These are phyloP conservation scores for Grallaria varia DNA, from an alignment of 2,113 vertebrate genomes.

Conservation along the genomic window DNA sequence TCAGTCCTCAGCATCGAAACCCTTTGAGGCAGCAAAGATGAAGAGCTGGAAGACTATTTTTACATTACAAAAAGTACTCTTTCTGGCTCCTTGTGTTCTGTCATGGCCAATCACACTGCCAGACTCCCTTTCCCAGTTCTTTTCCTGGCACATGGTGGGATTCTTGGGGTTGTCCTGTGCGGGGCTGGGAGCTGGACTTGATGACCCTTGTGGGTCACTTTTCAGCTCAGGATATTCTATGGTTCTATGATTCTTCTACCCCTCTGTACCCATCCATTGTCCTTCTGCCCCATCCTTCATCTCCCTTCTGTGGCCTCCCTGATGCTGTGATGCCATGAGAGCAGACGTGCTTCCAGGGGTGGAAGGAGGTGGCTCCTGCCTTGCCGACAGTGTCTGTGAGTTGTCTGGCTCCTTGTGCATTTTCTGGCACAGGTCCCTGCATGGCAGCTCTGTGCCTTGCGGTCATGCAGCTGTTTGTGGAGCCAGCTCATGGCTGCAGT, in stretches of 20 bases:
- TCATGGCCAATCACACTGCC: background rate
- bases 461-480: background rate
- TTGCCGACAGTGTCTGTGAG: fast-evolving
- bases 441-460: fast-evolving
- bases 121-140: background rate
- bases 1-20: background rate
- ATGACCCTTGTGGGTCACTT: background rate
- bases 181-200: background rate
- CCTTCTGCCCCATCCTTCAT: background rate
- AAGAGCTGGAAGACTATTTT: background rate
- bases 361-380: background rate
- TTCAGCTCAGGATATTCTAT: background rate
- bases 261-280: background rate
- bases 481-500: background rate
- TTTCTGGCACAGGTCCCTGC: background rate
- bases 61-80: background rate
- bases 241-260: background rate
- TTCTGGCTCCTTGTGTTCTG: background rate
- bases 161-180: background rate
- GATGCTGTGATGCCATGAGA: background rate
- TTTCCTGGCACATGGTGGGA: background rate
- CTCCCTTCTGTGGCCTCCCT: background rate
- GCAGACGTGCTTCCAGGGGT: background rate
- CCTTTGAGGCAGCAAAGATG: background rate
- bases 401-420: background rate